phyloP scores from a whole-genome alignment of 2,113 vertebrate genomes.

The Orientallactaga bullata region DNA sequence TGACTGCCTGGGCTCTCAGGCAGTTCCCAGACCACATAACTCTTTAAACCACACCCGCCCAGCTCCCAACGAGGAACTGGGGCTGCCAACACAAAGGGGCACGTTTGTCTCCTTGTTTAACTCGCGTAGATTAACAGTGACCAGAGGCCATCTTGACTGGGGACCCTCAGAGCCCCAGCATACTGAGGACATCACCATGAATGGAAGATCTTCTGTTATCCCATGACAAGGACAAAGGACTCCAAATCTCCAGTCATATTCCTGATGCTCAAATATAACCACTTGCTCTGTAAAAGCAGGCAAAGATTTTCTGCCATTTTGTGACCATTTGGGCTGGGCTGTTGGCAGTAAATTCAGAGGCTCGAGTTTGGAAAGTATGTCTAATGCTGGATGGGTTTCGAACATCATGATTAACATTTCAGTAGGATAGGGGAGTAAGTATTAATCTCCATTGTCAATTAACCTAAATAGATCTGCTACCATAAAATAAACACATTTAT shows the following conservation, averaged over 20 bases:
- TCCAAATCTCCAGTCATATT: constrained; percentile 31
- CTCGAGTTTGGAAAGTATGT: constrained; percentile 68
- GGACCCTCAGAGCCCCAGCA: not conserved
- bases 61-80: not conserved
- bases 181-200: not conserved
- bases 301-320: constrained; percentile 37
- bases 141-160: not conserved
- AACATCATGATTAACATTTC: constrained; percentile 77
- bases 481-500: constrained; percentile 78
- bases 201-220: not conserved
- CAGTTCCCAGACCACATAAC: not conserved
- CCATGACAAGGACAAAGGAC: constrained; percentile 20
- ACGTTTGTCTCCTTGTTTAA: not conserved
- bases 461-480: constrained; percentile 81
- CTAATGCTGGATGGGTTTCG: constrained; percentile 76
- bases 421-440: constrained; percentile 79
- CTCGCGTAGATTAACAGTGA: not conserved
- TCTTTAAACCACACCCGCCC: not conserved
- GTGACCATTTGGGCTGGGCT: constrained; percentile 23
- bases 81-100: not conserved
- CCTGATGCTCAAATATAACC: constrained; percentile 58
- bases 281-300: constrained; percentile 63
- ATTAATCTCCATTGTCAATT: constrained; percentile 83
- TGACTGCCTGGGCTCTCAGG: not conserved
- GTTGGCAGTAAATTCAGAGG: constrained; percentile 52